Evolutionary conservation across 2,113 vertebrate genomes (phyloP).

Genomic region (Lonchura striata): DNA sequence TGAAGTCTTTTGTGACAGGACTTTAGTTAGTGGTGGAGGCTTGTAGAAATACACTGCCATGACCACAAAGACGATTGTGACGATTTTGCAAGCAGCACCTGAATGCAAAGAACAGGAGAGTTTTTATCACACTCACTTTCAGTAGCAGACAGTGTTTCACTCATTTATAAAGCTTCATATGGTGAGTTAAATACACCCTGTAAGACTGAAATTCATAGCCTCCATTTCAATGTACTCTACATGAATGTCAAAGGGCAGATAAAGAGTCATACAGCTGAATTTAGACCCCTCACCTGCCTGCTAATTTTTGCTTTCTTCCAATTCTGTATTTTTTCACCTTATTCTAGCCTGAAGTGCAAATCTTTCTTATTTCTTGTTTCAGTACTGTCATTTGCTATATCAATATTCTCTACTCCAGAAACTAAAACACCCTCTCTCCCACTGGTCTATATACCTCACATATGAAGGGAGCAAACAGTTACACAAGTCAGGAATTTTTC

Average conservation of each 20-base stretch:
- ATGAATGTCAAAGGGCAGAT: background rate
- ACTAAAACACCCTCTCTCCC: background rate
- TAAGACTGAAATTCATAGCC: background rate
- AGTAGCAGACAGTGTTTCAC: background rate
- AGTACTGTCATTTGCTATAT: background rate
- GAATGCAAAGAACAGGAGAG: slow-evolving; percentile 17
- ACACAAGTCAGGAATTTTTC: background rate
- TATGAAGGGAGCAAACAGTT: background rate
- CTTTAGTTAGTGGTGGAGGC: slow-evolving; percentile 52
- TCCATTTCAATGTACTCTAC: background rate
- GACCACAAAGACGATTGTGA: slow-evolving; percentile 69
- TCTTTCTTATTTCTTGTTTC: background rate
- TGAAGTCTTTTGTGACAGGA: background rate
- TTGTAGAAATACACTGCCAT: slow-evolving; percentile 73
- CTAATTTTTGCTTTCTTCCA: background rate
- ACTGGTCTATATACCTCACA: background rate
- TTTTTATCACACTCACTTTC: background rate
- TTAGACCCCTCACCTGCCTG: background rate
- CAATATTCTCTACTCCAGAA: background rate
- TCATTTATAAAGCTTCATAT: background rate
- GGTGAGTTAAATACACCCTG: background rate
- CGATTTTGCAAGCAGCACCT: slow-evolving; percentile 76
- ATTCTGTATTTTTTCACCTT: background rate
- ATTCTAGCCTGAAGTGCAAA: background rate
- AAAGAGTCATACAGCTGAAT: background rate